phyloP scores from a whole-genome alignment of 2,113 vertebrate genomes.

The Anarrhichthys ocellatus region DNA sequence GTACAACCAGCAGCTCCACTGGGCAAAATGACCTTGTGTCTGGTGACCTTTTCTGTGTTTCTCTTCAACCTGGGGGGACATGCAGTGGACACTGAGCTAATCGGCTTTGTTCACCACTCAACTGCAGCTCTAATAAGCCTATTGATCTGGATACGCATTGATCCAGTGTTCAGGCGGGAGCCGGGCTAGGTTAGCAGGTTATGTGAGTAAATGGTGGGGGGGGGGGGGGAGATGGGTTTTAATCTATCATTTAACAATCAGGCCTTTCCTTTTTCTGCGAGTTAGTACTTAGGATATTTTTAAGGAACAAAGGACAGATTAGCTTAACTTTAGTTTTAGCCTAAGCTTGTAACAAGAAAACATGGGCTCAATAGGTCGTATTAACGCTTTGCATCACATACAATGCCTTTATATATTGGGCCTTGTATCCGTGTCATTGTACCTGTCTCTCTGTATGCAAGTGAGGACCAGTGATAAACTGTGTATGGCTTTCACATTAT shows the following conservation, averaged over 20 bases:
- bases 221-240: slow-evolving; percentile 17
- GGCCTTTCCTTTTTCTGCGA: slow-evolving; percentile 26
- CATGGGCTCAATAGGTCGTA: neutral
- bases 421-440: slow-evolving; percentile 21
- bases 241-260: slow-evolving; percentile 38
- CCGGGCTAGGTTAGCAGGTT: slow-evolving; percentile 47
- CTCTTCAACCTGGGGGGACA: slow-evolving; percentile 58
- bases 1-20: slow-evolving; percentile 27
- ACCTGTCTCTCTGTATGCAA: slow-evolving; percentile 23
- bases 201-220: slow-evolving; percentile 36
- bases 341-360: slow-evolving; percentile 2
- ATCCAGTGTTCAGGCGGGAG: slow-evolving; percentile 59
- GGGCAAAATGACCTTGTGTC: slow-evolving; percentile 70
- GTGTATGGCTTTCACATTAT: slow-evolving; percentile 34
- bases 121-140: slow-evolving; percentile 77
- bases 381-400: slow-evolving; percentile 13
- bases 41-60: slow-evolving; percentile 65
- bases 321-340: slow-evolving; percentile 23
- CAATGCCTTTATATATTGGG: neutral
- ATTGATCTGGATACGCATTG: slow-evolving; percentile 78
- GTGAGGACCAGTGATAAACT: slow-evolving; percentile 40
- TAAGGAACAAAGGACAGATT: slow-evolving; percentile 26
- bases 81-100: slow-evolving; percentile 69
- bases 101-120: slow-evolving; percentile 78
- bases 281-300: slow-evolving; percentile 31